Conservation (phyloP, 2,797 vertebrate species). For the Rhinogobio ventralis region DNA sequence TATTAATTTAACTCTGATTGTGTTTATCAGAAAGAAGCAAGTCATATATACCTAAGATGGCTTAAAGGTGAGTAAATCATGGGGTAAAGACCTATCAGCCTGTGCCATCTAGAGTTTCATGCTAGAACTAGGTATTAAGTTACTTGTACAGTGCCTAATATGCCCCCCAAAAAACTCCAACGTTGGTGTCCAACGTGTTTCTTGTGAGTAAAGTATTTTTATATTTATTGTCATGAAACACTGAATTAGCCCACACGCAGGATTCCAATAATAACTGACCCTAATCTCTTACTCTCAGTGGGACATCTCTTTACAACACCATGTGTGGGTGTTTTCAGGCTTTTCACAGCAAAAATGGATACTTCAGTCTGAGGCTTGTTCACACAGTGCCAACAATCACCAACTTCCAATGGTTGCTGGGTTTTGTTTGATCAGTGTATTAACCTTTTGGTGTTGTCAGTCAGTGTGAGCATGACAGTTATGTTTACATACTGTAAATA, state of each 20-base stretch:
- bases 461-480: not conserved
- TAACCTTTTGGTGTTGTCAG: not conserved
- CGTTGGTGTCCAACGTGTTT: not conserved
- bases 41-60: too few relatives aligned
- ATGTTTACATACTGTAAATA: not conserved
- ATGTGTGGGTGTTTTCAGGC: slow-evolving; percentile 24
- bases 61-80: too few relatives aligned
- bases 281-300: slow-evolving; percentile 43
- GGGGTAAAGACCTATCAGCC: too few relatives aligned
- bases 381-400: not conserved
- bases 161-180: not conserved
- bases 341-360: slow-evolving; percentile 14
- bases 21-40: too few relatives aligned
- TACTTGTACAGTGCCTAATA: not conserved
- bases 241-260: slow-evolving; percentile 9
- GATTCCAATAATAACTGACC: slow-evolving; percentile 50
- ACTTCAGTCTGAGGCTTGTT: slow-evolving; percentile 1
- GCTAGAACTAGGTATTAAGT: not conserved
- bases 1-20: too few relatives aligned
- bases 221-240: not conserved
- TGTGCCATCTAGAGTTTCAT: too few relatives aligned
- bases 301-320: not conserved
- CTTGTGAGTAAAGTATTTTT: not conserved
- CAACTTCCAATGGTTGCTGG: not conserved
- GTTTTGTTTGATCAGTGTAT: not conserved